Evolutionary conservation across 2,113 vertebrate genomes (phyloP), one percentile per base, ranked within the genome.

Genomic region (Microtus oregoni): DNA sequence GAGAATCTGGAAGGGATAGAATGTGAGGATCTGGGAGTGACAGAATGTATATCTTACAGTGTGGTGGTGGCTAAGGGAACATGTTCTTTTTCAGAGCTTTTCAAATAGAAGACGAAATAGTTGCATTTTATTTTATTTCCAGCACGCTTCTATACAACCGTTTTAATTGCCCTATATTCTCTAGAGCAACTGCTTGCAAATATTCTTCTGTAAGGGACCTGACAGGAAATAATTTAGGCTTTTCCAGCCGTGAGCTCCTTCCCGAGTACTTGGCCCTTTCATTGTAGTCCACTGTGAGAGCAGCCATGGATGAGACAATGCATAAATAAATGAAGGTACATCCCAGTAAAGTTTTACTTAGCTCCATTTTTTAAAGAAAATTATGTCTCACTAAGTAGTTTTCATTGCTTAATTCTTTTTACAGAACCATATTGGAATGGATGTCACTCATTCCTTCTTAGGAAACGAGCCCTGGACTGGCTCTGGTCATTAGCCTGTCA

Each of bases 161-260:
- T 83, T 70, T 92, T 70, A 81, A 89, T 94, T 30, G 93, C n/a
- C 65, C 4, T 58, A 32, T 24, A 26, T 28, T 81, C 3, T 35
- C 67, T 77, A 83, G 75, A 52, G 41, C 22, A 68, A 12, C 2
- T 26, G 7, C 73, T 86, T 81, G 41, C 28, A 50, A 92, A 67
- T n/a, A 19, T 58, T 78, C 44, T 85, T 91, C 58, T 5, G 35
- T 10, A 70, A 81, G 81, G 35, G 44, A 35, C 15, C 17, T 35
- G 9, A 32, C 38, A 85, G 82, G n/a, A 72, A 94, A 92, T 75
- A 91, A 88, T 81, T 73, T 41, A 81, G 32, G 55, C 38, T 86
- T 73, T 92, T 72, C 28, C 3, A 9, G 26, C 14, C n/a, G 8
- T 3, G 30, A 5, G 8, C 22, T 92, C 77, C 61, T 61, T 68